Base-by-base conservation (phyloP, 2,888 invertebrate genomes). In the Microctonus hyperodae region DNA sequence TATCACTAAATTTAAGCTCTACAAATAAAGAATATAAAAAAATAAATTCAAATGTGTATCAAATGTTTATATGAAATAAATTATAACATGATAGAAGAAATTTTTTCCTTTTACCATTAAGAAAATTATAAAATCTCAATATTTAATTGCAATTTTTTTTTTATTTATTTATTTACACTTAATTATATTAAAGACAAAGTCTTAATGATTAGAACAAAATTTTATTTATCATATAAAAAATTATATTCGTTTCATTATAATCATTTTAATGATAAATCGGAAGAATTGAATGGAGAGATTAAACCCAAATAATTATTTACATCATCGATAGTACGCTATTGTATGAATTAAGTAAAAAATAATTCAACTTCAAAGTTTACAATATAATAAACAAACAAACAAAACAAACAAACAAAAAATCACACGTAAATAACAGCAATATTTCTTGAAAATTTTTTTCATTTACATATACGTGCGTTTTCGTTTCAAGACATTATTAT, bases 61-160 rank as follows among this genome's bases (percentile, higher is more conserved):
- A 81, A 81, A 81, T 81, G 81, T 81, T 81, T 81, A 81, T 81
- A 81, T 80, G 78, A 79, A 81, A 81, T 81, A 81, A 81, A 81
- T 80, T 79, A 81, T 80, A 73, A 75, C 73, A 79, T 70, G 72
- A 79, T 78, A 77, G 75, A 78, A 74, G 62, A 67, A 61, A 25
- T 11, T 20, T 50, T 10, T 33, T 16, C n/a, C 16, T 55, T 31
- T 20, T n/a, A 51, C 51, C 2, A 25, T 0, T 25, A 40, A 55
- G 13, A 22, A 57, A 64, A 67, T 64, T 37, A 55, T 28, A 22
- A 6, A 53, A 53, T 16, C 33, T 40, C 13, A 22, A 13, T n/a
- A 16, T 16, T n/a, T 7, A 44, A n/a, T n/a, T 44, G n/a, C n/a
- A 44, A 44, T 16, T 16, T 16, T 16, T 9, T 44, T 44, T 44